phyloP scores from a whole-genome alignment of 2,113 vertebrate species.

The Sinocyclocheilus anshuiensis region DNA sequence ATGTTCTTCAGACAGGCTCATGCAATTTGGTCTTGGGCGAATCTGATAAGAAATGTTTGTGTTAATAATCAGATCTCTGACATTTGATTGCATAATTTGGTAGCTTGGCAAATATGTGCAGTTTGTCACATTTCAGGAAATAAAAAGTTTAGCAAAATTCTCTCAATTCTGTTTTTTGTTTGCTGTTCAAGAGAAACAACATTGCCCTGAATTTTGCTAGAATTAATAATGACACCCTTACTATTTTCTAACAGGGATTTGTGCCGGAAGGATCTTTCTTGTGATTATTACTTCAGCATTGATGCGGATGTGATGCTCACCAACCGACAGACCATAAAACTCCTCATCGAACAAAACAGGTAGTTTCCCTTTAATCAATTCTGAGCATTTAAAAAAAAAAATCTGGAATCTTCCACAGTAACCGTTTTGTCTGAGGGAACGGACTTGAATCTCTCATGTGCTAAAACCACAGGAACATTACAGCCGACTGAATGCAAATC shows the following conservation, averaged over 20 bases:
- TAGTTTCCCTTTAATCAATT: conserved; percentile 62
- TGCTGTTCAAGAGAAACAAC: not conserved
- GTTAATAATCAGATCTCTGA: not conserved
- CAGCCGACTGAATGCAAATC: conserved; percentile 49
- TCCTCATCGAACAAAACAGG: conserved; percentile 98
- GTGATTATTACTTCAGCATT: conserved; percentile 92
- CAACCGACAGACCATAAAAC: conserved; percentile 87
- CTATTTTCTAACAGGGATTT: conserved; percentile 80
- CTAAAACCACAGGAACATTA: conserved; percentile 67
- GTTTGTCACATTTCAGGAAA: not conserved
- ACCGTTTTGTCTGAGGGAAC: conserved; percentile 46
- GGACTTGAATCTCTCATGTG: conserved; percentile 38
- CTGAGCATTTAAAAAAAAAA: not conserved
- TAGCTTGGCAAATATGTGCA: not conserved
- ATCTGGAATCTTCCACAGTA: conserved; percentile 29
- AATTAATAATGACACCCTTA: not conserved
- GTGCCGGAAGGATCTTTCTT: conserved; percentile 86
- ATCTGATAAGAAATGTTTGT: not conserved
- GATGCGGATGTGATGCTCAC: conserved; percentile 93
- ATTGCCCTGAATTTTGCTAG: not conserved
- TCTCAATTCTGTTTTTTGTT: too few species aligned
- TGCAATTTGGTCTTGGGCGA: not conserved
- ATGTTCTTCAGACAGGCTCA: not conserved
- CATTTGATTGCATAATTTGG: not conserved
- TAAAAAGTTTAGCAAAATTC: not conserved